Percentiles rank a stretch among this genome's conserved stretches.
Conservation (phyloP, 2,888 invertebrate genomes). For the Merodon equestris region DNA sequence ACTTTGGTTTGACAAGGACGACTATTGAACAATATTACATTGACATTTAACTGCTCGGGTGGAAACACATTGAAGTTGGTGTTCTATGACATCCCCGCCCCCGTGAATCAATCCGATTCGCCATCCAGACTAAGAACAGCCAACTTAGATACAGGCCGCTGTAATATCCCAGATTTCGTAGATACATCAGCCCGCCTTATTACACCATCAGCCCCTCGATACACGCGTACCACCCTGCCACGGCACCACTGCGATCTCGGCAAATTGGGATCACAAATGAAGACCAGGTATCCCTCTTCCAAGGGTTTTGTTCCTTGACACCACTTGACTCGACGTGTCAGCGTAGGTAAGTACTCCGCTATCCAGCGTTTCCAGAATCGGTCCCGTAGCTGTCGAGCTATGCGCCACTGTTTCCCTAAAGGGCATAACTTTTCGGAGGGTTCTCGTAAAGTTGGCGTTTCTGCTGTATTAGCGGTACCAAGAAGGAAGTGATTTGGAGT, state of each 20-base stretch:
- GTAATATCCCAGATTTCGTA: constrained; percentile 65
- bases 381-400: constrained; percentile 33
- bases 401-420: constrained; percentile 57
- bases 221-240: too few species aligned
- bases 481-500: constrained; percentile 60
- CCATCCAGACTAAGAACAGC: constrained; percentile 77
- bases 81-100: constrained; percentile 31
- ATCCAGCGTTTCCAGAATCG: constrained; percentile 53
- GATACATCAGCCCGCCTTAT: constrained; percentile 68
- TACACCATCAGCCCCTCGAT: constrained; percentile 68
- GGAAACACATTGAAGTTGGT: too few species aligned
- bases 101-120: constrained; percentile 53
- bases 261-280: constrained; percentile 66
- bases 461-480: constrained; percentile 25
- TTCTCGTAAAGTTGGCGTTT: constrained; percentile 16
- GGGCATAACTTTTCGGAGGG: constrained; percentile 1
- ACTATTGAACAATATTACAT: too few species aligned
- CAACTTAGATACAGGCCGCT: constrained; percentile 69
- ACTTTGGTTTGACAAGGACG: too few species aligned
- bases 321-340: constrained; percentile 59
- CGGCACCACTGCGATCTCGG: too few species aligned
- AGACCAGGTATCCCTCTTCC: constrained; percentile 50
- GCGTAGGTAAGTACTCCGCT: constrained; percentile 50
- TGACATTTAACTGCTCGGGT: too few species aligned
- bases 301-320: constrained; percentile 33